These are phyloP conservation scores for Malacoraja senta DNA, from an alignment of 2,797 vertebrate species.

Conservation along the genomic window DNA sequence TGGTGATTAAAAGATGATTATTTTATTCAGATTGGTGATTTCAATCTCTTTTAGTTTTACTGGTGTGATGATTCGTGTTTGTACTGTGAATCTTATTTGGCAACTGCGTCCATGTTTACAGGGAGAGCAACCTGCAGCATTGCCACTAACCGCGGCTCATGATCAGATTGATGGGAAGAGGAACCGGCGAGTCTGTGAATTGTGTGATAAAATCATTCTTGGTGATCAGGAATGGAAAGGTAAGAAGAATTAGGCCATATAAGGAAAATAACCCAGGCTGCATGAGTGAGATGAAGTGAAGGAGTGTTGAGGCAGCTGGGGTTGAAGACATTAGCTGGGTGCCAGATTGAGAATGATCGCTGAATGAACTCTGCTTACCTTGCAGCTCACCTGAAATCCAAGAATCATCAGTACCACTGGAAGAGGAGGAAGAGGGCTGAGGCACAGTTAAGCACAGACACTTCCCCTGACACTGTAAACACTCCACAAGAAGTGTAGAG, in stretches of 20 bases:
- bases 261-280: accelerated
- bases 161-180: conserved; percentile 64
- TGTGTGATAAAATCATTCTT: conserved; percentile 78
- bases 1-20: no score
- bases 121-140: conserved; percentile 58
- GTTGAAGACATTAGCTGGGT: conserved; percentile 34
- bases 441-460: not conserved
- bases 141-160: conserved; percentile 61
- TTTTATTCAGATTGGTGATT: not conserved
- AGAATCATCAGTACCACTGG: conserved; percentile 73
- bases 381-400: conserved; percentile 82
- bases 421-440: conserved; percentile 68
- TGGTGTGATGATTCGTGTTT: not conserved
- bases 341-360: conserved; percentile 33
- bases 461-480: not conserved
- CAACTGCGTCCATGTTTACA: conserved; percentile 46
- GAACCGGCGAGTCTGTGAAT: conserved; percentile 65
- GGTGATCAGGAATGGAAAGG: conserved; percentile 90
- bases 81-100: not conserved
- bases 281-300: not conserved
- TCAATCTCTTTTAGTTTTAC: no score
- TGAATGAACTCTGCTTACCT: conserved; percentile 30
- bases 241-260: conserved; percentile 47
- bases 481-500: not conserved
- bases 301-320: conserved; percentile 39